These are phyloP conservation scores for Brachyopa scutellaris DNA, from an alignment of 2,888 invertebrate genomes.

Conservation along the genomic window DNA sequence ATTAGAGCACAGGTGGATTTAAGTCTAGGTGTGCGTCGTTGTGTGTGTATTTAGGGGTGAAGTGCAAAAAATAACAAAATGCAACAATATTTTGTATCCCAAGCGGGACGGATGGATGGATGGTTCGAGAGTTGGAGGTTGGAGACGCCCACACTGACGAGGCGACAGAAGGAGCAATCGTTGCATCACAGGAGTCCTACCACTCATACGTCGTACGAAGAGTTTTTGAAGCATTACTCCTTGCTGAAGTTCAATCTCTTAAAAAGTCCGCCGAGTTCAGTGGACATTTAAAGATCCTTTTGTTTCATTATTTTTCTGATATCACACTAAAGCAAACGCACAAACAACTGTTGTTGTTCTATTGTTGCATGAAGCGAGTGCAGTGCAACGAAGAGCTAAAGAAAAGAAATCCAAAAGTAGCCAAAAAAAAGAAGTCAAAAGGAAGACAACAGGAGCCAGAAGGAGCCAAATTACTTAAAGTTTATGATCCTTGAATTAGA, in stretches of 20 bases:
- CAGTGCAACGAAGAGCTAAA: constrained; percentile 15
- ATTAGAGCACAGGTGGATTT: constrained; percentile 38
- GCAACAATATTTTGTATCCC: constrained; percentile 38
- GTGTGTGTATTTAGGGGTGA: background rate
- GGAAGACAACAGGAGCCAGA: background rate
- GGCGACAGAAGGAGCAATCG: constrained; percentile 9
- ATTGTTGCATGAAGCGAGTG: constrained; percentile 26
- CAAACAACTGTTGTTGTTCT: constrained; percentile 32
- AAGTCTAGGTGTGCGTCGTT: background rate
- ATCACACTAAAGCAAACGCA: background rate
- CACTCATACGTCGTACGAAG: background rate
- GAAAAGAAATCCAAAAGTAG: constrained; percentile 12
- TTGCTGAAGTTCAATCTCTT: constrained; percentile 3
- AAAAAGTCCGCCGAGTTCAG: constrained; percentile 45
- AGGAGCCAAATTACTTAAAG: constrained; percentile 57
- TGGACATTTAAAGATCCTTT: constrained; percentile 49
- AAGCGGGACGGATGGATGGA: constrained; percentile 2
- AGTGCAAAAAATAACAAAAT: constrained; percentile 11
- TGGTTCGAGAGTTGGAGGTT: too few species aligned
- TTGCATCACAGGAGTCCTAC: too few species aligned
- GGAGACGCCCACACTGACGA: constrained; percentile 14
- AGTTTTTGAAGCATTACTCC: constrained; percentile 45
- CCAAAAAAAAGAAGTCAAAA: constrained; percentile 1
- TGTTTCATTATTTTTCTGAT: background rate
- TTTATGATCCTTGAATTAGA: constrained; percentile 69